phyloP scores from a whole-genome alignment of 2,888 invertebrate genomes.

The Lepidocyrtinus sp. region DNA sequence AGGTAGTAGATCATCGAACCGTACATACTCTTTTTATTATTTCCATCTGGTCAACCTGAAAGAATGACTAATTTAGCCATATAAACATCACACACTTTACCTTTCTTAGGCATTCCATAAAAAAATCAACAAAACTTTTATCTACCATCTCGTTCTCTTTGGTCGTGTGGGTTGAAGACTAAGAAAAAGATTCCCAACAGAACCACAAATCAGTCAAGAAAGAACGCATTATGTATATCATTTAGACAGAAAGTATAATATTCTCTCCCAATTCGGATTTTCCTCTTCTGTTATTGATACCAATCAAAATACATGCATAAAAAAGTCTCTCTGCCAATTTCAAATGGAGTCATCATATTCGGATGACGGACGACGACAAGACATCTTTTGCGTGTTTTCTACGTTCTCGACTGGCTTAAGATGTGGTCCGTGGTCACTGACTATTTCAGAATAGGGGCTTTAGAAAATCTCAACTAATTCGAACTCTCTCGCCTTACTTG shows the following conservation, averaged over 20 bases:
- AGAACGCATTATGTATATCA: slow-evolving; percentile 20
- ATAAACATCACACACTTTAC: slow-evolving; percentile 29
- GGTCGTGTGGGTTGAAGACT: slow-evolving; percentile 30
- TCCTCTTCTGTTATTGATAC: slow-evolving; percentile 16
- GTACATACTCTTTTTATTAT: not conserved
- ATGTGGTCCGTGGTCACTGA: not conserved
- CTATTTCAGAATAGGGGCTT: slow-evolving; percentile 2
- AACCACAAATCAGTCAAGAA: slow-evolving; percentile 25
- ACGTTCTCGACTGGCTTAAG: too few relatives aligned
- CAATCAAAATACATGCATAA: slow-evolving; percentile 26
- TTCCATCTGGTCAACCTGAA: slow-evolving; percentile 10
- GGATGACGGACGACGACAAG: slow-evolving; percentile 19
- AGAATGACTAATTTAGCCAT: slow-evolving; percentile 31
- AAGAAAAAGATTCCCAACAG: not conserved
- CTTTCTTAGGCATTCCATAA: slow-evolving; percentile 45
- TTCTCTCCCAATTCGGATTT: slow-evolving; percentile 26
- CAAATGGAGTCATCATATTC: slow-evolving; percentile 14
- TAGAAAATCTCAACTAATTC: too few relatives aligned
- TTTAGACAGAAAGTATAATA: slow-evolving; percentile 3
- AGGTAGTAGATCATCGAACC: slow-evolving; percentile 39
- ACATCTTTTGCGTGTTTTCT: slow-evolving; percentile 17
- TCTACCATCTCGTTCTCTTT: not conserved
- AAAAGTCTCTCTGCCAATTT: slow-evolving; percentile 6
- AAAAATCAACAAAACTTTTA: slow-evolving; percentile 19
- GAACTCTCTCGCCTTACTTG: slow-evolving; percentile 49